phyloP scores from a whole-genome alignment of 92 coral and sea anemone species.

The Desmophyllum pertusum region DNA sequence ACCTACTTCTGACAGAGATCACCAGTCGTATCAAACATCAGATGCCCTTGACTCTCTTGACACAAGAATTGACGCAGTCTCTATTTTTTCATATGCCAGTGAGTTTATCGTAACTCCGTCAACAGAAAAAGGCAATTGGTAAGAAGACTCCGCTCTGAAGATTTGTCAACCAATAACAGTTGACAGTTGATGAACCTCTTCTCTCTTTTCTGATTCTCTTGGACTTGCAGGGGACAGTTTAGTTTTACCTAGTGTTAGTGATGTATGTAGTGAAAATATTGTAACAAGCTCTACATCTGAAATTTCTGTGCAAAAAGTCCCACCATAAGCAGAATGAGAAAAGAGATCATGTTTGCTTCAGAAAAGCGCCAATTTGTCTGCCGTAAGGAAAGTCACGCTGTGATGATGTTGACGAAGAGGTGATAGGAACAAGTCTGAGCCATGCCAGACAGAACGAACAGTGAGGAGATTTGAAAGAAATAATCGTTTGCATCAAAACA shows the following conservation, averaged over 20 bases:
- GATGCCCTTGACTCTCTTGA: slow-evolving; percentile 37
- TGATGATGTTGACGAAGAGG: not conserved
- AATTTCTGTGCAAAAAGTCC: not conserved
- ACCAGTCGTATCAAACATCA: slow-evolving; percentile 60
- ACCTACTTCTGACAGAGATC: slow-evolving; percentile 39
- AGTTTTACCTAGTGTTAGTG: not conserved
- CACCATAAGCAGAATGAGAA: slow-evolving; percentile 11
- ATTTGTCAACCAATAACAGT: slow-evolving; percentile 24
- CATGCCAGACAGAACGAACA: slow-evolving; percentile 49
- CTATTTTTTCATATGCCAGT: slow-evolving; percentile 9
- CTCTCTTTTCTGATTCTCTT: slow-evolving; percentile 18
- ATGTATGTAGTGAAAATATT: not conserved
- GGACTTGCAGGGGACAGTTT: slow-evolving; percentile 5
- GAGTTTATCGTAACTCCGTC: slow-evolving; percentile 3
- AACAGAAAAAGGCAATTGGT: not conserved
- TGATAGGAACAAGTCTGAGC: not conserved
- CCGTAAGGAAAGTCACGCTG: slow-evolving; percentile 54
- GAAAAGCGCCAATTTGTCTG: slow-evolving; percentile 3
- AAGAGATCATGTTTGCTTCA: slow-evolving; percentile 23
- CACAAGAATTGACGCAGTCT: slow-evolving; percentile 21
- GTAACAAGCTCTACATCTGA: not conserved
- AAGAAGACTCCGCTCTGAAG: slow-evolving; percentile 15
- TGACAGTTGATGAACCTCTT: slow-evolving; percentile 23
- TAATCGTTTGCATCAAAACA: slow-evolving; percentile 84
- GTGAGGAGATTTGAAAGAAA: slow-evolving; percentile 85